Percentiles rank a stretch among this genome's conserved stretches.
Conservation (phyloP, 1,140 invertebrate species). For the Cyclargus thomasi region DNA sequence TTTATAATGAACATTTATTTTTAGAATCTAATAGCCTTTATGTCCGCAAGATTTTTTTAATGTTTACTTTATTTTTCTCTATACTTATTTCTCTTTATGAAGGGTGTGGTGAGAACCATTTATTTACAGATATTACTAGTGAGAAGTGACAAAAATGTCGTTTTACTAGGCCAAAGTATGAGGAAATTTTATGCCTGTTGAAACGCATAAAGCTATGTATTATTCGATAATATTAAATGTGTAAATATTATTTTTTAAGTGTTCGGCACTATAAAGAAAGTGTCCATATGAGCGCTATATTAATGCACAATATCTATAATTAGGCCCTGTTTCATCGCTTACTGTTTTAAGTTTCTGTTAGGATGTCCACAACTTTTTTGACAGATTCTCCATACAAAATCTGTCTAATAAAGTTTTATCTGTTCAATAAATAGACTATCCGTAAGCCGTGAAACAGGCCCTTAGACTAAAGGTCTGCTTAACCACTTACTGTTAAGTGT, state of each 20-base stretch:
- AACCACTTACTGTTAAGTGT: too few relatives aligned
- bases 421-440: too few relatives aligned
- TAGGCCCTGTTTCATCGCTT: too few relatives aligned
- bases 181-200: background rate
- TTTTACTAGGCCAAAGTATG: constrained; percentile 30
- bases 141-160: constrained; percentile 25
- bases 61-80: background rate
- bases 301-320: background rate
- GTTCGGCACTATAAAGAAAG: background rate
- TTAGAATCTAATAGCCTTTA: background rate
- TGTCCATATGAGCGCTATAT: background rate
- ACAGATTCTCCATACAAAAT: too few relatives aligned
- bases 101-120: background rate
- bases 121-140: background rate
- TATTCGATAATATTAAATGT: background rate
- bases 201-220: background rate
- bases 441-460: too few relatives aligned
- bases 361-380: too few relatives aligned
- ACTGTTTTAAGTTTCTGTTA: too few relatives aligned
- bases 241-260: background rate
- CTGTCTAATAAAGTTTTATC: too few relatives aligned
- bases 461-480: too few relatives aligned
- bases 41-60: background rate
- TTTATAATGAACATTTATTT: constrained; percentile 5
- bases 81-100: background rate